Conservation (phyloP, 2,888 invertebrate genomes). For the Athalia rosae region DNA sequence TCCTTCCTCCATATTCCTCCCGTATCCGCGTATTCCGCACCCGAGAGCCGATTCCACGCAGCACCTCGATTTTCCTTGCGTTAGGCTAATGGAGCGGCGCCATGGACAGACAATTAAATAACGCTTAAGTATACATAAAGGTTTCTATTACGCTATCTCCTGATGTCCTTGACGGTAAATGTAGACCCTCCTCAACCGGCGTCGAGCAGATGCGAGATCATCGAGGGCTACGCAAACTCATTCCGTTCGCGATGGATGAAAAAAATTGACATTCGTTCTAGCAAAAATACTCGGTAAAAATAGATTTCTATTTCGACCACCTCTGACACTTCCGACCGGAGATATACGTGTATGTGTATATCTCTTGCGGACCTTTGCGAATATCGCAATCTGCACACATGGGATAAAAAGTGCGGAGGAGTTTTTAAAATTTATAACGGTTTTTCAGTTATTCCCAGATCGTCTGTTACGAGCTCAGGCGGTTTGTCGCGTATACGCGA, state of each 20-base stretch:
- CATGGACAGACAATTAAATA: constrained; percentile 38
- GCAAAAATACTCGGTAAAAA: too few relatives aligned
- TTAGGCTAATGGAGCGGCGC: constrained; percentile 32
- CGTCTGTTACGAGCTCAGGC: too few relatives aligned
- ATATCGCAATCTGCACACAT: too few relatives aligned
- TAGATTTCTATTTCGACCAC: not conserved
- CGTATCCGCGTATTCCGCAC: constrained; percentile 1
- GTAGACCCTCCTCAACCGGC: constrained; percentile 26
- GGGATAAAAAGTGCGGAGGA: not conserved
- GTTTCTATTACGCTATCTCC: constrained; percentile 42
- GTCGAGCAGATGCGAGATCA: too few relatives aligned
- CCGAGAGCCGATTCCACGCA: not conserved
- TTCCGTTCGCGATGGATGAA: not conserved
- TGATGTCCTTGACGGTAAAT: constrained; percentile 37
- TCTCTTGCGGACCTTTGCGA: not conserved
- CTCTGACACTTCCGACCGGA: not conserved
- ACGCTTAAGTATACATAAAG: constrained; percentile 41
- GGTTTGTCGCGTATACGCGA: too few relatives aligned
- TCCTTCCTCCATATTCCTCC: not conserved
- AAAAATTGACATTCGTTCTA: too few relatives aligned
- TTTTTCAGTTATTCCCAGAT: not conserved
- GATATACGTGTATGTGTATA: too few relatives aligned
- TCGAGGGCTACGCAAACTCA: constrained; percentile 19
- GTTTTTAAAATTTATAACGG: constrained; percentile 16
- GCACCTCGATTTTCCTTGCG: too few relatives aligned